Evolutionary conservation across 2,797 vertebrate genomes (phyloP), one percentile per base, ranked within the genome.

Genomic region (Lepidocolaptes lacrymiger): DNA sequence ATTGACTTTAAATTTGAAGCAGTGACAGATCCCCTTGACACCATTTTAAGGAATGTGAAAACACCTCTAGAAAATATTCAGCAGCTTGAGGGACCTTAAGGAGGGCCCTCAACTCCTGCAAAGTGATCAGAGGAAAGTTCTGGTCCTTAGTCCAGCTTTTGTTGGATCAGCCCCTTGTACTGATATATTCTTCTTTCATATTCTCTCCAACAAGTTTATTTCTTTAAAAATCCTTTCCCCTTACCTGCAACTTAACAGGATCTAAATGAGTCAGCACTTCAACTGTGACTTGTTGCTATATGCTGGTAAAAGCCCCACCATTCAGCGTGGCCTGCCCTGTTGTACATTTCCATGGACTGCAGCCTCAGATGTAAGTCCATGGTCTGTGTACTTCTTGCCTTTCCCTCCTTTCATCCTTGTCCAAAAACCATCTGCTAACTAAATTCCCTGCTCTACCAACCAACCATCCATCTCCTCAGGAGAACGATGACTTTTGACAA

Each of bases 191-290:
- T 81, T 56, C 37, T 85, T 95, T 79, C 34, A 6, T 61, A 11
- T 37, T 87, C 9, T 63, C 13, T 71, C 2, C 2, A 91, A 68
- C n/a, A 37, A 19, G 7, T 55, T 71, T 48, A 68, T 61, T 56
- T 41, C 20, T 32, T 20, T 75, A 43, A 63, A 22, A 6, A 28
- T 51, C 12, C 48, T 72, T 54, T 46, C 7, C 3, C 6, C 4
- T 0, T 0, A 34, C 8, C 39, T 74, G 17, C 5, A 6, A 41
- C 10, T 34, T 26, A 44, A 43, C 2, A 59, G 32, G 5, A 52
- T 48, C 39, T 51, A 27, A 83, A 69, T 59, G n/a, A 39, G 8
- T 73, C 16, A 26, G 5, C 14, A 46, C 30, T 77, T 8, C 41
- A 72, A 2, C 13, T 30, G 12, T 32, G 19, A 41, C 18, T 6